These are phyloP conservation scores for Epizoanthus stellaris DNA, from an alignment of 92 coral and sea anemone genomes.

Conservation along the genomic window DNA sequence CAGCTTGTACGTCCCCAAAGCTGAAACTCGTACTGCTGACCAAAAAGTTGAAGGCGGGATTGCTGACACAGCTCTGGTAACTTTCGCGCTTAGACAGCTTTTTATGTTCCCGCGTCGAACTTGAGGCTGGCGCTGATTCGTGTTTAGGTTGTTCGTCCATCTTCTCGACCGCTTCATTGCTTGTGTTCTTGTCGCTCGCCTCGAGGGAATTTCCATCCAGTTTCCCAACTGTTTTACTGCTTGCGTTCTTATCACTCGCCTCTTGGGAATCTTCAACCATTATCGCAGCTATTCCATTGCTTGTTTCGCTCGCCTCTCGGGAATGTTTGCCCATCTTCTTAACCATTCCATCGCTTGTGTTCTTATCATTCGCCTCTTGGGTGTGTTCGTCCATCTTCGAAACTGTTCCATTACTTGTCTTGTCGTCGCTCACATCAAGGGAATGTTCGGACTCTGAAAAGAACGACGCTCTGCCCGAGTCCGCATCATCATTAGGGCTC, in stretches of 20 bases:
- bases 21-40: not conserved
- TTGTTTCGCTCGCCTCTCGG: too few species aligned
- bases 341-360: too few species aligned
- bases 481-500: not conserved
- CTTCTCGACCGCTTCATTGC: too few species aligned
- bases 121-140: not conserved
- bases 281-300: too few species aligned
- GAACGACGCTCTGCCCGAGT: constrained; percentile 19
- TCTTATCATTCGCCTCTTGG: too few species aligned
- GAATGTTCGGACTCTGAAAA: constrained; percentile 14
- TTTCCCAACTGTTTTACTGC: too few species aligned
- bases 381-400: not conserved
- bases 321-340: too few species aligned
- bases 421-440: not conserved
- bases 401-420: not conserved
- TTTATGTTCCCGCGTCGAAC: not conserved
- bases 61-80: not conserved
- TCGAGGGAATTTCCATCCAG: too few species aligned
- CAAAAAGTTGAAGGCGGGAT: not conserved
- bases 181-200: too few species aligned
- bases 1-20: not conserved
- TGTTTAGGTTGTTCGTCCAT: not conserved
- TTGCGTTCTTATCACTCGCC: too few species aligned
- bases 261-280: too few species aligned
- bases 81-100: constrained; percentile 16